Base-by-base conservation (phyloP, 1,140 invertebrate genomes). In the Drosophila pandora region DNA sequence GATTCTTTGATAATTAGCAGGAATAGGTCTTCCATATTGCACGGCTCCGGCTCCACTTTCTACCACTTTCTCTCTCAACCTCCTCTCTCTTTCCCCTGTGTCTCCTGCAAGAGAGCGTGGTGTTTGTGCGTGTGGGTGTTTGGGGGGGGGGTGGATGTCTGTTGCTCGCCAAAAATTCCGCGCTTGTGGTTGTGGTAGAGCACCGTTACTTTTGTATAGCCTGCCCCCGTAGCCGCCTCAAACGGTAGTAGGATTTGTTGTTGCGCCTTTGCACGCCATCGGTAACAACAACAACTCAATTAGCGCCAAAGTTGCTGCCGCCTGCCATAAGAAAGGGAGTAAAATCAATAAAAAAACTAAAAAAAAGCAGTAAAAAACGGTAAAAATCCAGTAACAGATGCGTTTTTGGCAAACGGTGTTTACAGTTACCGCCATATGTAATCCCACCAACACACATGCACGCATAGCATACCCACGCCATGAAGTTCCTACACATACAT, bases 1-100 rank as follows among this genome's bases (percentile, higher is more conserved):
- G 95, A 95, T 92, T 96, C 96, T 92, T 95, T 96, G 61, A 95
- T 94, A 73, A 96, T 94, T 91, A 96, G 95, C 90, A 95, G 93
- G 50, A 97, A 93, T 81, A 97, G 93, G 93, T 97, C 96, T 93
- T 97, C 96, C 96, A 97, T 96, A 91, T 90, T 90, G 85, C 57
- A 56, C 17, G 17, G 1, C 17, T 17, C 17, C 17, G 59, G 50
- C 53, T 55, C 59, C 32, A 17, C 45, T n/a, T 28, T 43, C 50
- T 37, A 34, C 32, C 43, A 13, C 13, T n/a, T 50, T 30, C 32
- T 47, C 47, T 21, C 32, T 17, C 30, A 21, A 9, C n/a, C 47
- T 45, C 48, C 21, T 32, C 37, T 17, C 9, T 28, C 17, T 17
- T 1, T 17, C 17, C 1, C 17, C 23, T 2, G 23, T 25, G 23